These are phyloP conservation scores for Tipula lateralis DNA, from an alignment of 2,888 invertebrate genomes.

Conservation along the genomic window DNA sequence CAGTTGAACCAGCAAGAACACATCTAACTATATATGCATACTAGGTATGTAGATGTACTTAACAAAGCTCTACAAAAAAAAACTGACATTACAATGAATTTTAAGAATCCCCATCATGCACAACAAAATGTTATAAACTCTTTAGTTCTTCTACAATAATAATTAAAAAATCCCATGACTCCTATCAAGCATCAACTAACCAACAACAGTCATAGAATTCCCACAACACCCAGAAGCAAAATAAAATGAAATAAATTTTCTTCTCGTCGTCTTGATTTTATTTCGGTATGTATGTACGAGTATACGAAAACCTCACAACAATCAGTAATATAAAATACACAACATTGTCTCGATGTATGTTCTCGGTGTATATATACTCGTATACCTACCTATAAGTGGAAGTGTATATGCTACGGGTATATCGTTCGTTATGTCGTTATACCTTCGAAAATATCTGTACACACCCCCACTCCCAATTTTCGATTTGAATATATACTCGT, in stretches of 20 bases:
- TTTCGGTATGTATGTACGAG: not conserved
- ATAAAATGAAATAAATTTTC: slow-evolving; percentile 11
- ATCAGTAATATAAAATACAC: not conserved
- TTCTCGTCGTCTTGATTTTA: not conserved
- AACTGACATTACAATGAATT: not conserved
- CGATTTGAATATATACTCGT: not conserved
- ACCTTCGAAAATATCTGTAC: not conserved
- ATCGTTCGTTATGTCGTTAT: not conserved
- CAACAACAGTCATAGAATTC: not conserved
- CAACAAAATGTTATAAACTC: not conserved
- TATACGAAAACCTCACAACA: not conserved
- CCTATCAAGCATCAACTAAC: not conserved
- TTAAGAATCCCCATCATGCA: not conserved
- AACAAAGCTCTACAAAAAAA: not conserved
- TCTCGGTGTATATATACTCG: not conserved
- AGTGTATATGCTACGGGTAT: not conserved
- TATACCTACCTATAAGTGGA: not conserved
- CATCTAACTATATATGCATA: not conserved
- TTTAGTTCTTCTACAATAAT: not conserved
- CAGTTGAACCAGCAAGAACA: not conserved
- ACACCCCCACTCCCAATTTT: not conserved
- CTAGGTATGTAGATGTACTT: not conserved
- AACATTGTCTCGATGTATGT: not conserved
- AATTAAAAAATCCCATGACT: slow-evolving; percentile 5
- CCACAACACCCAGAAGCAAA: not conserved